These are phyloP conservation scores for Anguilla japonica DNA, from an alignment of 2,113 vertebrate genomes.

Conservation along the genomic window DNA sequence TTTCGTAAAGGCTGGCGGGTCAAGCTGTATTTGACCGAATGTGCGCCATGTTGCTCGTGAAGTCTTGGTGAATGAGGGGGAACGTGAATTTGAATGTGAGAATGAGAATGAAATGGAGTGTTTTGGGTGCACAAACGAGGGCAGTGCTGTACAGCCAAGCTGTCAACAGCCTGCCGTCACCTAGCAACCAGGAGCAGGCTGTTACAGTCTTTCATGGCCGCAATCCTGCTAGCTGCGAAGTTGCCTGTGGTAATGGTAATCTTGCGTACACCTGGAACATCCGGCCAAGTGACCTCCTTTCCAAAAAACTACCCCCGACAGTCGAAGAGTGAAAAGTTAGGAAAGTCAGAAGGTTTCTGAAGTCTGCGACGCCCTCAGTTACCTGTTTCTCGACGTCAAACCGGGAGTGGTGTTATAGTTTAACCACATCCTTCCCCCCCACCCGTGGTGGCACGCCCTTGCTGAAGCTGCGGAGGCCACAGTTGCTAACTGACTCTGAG, in stretches of 20 bases:
- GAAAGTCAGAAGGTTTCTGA: background rate
- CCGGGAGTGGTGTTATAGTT: background rate
- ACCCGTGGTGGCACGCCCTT: background rate
- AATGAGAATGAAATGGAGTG: background rate
- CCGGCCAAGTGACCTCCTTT: background rate
- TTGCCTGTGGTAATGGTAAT: background rate
- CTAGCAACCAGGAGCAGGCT: background rate
- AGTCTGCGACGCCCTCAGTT: background rate
- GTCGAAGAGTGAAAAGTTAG: background rate
- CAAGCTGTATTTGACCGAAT: background rate
- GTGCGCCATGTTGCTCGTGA: background rate
- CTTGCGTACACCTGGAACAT: background rate
- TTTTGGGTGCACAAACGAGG: background rate
- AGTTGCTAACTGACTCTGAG: background rate
- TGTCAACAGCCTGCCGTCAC: background rate
- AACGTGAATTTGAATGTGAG: background rate
- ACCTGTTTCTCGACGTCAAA: background rate
- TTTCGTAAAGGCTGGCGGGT: background rate
- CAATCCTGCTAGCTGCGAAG: background rate
- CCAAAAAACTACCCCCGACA: background rate
- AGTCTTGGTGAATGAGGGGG: background rate
- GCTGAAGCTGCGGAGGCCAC: background rate
- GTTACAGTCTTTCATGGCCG: background rate
- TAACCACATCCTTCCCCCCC: background rate
- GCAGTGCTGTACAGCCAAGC: background rate